Percentiles rank a stretch among this genome's conserved stretches.
These are phyloP conservation scores for Chironomus striatipennis DNA, from an alignment of 1,140 invertebrate genomes.

Conservation along the genomic window DNA sequence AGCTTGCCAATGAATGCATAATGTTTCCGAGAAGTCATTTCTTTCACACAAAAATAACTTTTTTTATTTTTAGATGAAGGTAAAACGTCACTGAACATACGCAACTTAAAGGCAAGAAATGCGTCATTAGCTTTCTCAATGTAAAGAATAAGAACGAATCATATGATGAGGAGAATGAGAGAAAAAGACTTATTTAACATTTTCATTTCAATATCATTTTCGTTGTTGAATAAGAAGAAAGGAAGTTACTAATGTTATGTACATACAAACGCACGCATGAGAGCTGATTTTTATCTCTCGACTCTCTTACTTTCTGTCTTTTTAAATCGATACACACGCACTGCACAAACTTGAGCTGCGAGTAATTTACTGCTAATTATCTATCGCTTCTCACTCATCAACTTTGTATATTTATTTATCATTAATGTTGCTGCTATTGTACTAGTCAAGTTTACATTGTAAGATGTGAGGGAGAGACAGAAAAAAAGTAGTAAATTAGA, in stretches of 20 bases:
- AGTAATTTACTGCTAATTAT: constrained; percentile 3
- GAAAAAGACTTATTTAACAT: no score
- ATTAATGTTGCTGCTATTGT: neutral
- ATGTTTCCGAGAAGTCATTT: no score
- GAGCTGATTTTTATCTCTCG: neutral
- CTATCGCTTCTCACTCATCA: constrained; percentile 5
- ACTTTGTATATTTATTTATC: neutral
- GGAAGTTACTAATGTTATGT: neutral
- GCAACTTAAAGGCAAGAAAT: neutral
- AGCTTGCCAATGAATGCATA: neutral
- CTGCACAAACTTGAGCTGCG: neutral
- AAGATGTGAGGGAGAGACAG: no score
- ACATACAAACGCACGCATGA: neutral
- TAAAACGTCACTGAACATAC: constrained; percentile 12
- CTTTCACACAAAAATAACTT: no score
- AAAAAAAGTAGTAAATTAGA: neutral
- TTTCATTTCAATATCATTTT: no score
- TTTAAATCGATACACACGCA: neutral
- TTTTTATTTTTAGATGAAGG: neutral
- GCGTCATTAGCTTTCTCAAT: neutral
- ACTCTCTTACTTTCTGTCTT: neutral
- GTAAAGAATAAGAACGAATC: neutral
- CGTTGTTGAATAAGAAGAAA: neutral
- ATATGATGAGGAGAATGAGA: neutral
- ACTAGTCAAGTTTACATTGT: neutral